Evolutionary conservation across 2,113 vertebrate species (phyloP).

Genomic region (Halichoerus grypus): DNA sequence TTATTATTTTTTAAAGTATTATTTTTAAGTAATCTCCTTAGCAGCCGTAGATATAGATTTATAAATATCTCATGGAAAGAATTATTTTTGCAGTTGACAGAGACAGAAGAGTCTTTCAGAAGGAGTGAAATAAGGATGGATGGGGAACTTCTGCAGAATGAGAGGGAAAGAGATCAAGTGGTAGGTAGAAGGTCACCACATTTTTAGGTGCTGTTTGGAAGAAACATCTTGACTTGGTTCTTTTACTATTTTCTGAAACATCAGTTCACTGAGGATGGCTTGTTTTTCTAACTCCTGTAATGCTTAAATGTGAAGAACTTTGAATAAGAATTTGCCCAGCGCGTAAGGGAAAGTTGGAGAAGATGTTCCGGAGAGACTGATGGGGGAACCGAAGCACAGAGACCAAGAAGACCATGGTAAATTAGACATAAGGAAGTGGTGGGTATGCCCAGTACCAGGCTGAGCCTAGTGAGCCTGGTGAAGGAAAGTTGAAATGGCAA

Average conservation of each 20-base stretch:
- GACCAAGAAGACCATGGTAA: not conserved
- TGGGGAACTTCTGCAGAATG: not conserved
- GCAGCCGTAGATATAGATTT: not conserved
- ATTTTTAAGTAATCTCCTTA: not conserved
- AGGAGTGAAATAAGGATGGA: not conserved
- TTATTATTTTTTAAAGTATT: too few species aligned
- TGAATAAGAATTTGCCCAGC: not conserved
- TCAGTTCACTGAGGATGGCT: not conserved
- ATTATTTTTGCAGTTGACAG: constrained; percentile 23
- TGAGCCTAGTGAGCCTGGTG: not conserved
- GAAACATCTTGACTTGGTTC: not conserved
- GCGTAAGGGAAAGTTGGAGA: not conserved
- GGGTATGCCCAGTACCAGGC: not conserved
- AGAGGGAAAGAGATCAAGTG: not conserved
- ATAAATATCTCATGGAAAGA: constrained; percentile 7
- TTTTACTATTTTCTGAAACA: constrained; percentile 38
- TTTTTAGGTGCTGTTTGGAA: not conserved
- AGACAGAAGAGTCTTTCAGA: constrained; percentile 15
- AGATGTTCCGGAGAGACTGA: not conserved
- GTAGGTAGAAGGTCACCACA: not conserved
- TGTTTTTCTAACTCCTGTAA: not conserved
- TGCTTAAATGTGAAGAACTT: constrained; percentile 20
- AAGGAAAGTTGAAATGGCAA: not conserved
- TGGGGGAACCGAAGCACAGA: not conserved
- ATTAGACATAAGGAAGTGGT: not conserved